phyloP scores from a whole-genome alignment of 2,888 invertebrate species.

The Patella pellucida region DNA sequence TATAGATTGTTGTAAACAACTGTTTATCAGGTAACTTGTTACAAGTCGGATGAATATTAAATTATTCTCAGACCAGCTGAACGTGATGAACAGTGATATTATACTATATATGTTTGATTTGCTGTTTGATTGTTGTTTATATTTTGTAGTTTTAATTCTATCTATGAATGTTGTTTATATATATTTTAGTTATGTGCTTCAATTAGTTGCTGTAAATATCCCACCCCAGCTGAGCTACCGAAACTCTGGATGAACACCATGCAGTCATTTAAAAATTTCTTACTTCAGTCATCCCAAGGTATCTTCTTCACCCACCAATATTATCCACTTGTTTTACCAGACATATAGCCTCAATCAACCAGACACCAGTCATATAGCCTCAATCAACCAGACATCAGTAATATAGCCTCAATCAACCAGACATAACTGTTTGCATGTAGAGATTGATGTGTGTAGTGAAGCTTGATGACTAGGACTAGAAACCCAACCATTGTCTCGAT shows the following conservation, averaged over 20 bases:
- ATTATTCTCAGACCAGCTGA: background rate
- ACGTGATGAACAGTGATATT: background rate
- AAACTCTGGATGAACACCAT: conserved; percentile 81
- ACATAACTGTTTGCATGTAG: background rate
- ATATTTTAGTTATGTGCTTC: conserved; percentile 77
- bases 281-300: conserved; percentile 69
- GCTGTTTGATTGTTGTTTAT: background rate
- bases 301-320: conserved; percentile 19
- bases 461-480: background rate
- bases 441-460: background rate
- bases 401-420: background rate
- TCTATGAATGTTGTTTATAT: background rate
- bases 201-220: conserved; percentile 88
- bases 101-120: background rate
- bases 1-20: too few relatives aligned
- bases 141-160: background rate
- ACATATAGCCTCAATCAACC: background rate
- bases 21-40: background rate
- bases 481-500: background rate
- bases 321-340: background rate
- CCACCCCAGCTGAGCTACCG: conserved; percentile 78
- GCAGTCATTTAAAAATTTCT: conserved; percentile 70
- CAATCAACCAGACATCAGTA: background rate
- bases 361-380: background rate
- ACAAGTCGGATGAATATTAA: background rate